Conservation (phyloP, 2,797 vertebrate genomes). For the Ptychadena robeensis region DNA sequence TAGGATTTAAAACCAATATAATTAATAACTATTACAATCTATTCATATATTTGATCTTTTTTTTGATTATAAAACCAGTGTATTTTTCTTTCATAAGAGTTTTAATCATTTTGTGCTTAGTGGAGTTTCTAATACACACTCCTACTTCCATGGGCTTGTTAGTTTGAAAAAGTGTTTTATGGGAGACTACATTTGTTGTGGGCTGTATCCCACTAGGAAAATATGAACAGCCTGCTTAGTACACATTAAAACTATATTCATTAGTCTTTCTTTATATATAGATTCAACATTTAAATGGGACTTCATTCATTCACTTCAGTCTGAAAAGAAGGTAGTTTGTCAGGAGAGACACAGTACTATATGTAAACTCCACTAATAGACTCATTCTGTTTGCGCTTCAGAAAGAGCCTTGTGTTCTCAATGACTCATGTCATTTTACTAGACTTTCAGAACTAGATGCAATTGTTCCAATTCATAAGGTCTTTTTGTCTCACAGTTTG, state of each 20-base stretch:
- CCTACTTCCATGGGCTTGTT: background rate
- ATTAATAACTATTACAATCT: too few relatives aligned
- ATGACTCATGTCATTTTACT: constrained; percentile 46
- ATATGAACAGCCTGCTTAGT: constrained; percentile 21
- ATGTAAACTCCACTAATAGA: constrained; percentile 48
- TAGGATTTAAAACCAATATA: too few relatives aligned
- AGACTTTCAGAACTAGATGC: constrained; percentile 38
- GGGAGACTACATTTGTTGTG: background rate
- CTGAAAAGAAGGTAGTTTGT: constrained; percentile 55
- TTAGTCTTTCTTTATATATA: constrained; percentile 28
- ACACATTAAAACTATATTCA: constrained; percentile 31
- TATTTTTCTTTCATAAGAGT: background rate
- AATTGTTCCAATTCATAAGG: constrained; percentile 39
- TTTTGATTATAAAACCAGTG: background rate
- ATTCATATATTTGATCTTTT: too few relatives aligned
- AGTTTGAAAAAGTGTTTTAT: background rate
- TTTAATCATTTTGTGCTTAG: too few relatives aligned
- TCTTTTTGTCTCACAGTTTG: constrained; percentile 44
- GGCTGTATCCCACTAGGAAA: background rate
- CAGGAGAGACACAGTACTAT: constrained; percentile 45
- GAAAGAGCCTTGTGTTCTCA: constrained; percentile 52
- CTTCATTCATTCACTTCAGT: constrained; percentile 26
- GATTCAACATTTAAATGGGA: constrained; percentile 39
- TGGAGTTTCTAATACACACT: background rate
- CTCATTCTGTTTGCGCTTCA: constrained; percentile 46